Conservation (phyloP, 1,140 invertebrate genomes). For the Atopsyche davidsoni region DNA sequence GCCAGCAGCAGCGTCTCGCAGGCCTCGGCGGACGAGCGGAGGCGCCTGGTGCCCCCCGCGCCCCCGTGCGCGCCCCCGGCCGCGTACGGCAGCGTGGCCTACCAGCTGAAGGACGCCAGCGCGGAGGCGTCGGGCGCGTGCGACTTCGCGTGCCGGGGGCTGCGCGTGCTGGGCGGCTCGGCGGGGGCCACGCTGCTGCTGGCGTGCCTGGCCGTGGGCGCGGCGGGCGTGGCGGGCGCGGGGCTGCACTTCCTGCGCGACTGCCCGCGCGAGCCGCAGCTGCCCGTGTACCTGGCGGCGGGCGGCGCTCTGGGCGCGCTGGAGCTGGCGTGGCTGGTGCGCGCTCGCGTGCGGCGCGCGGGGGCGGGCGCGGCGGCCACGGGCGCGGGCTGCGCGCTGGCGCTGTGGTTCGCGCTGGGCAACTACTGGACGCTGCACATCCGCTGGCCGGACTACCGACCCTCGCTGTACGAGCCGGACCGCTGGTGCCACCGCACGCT, state of each 20-base stretch:
- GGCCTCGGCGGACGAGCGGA: slow-evolving; percentile 69
- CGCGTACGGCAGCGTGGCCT: slow-evolving; percentile 71
- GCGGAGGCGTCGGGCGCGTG: slow-evolving; percentile 68
- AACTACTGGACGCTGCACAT: slow-evolving; percentile 77
- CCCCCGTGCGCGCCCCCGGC: slow-evolving; percentile 48
- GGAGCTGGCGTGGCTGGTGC: slow-evolving; percentile 64
- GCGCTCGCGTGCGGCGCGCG: slow-evolving; percentile 58
- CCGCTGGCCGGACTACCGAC: slow-evolving; percentile 64
- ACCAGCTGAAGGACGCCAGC: slow-evolving; percentile 76
- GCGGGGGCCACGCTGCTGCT: slow-evolving; percentile 39
- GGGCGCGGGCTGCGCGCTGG: slow-evolving; percentile 50
- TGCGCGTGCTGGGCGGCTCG: slow-evolving; percentile 71
- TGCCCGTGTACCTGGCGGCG: slow-evolving; percentile 79
- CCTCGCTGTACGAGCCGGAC: slow-evolving; percentile 63
- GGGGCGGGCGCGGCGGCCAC: slow-evolving; percentile 50
- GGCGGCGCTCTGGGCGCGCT: slow-evolving; percentile 67
- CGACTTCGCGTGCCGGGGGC: slow-evolving; percentile 68
- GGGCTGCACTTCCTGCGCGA: slow-evolving; percentile 73
- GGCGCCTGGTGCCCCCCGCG: slow-evolving; percentile 47
- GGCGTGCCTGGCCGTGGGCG: neutral
- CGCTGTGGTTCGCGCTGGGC: slow-evolving; percentile 69
- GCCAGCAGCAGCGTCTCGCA: slow-evolving; percentile 63
- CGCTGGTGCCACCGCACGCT: slow-evolving; percentile 70
- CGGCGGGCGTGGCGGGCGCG: slow-evolving; percentile 34
- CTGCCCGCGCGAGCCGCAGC: slow-evolving; percentile 69